Conservation (phyloP, 2,797 vertebrate genomes). For the Jordanella pulchra region DNA sequence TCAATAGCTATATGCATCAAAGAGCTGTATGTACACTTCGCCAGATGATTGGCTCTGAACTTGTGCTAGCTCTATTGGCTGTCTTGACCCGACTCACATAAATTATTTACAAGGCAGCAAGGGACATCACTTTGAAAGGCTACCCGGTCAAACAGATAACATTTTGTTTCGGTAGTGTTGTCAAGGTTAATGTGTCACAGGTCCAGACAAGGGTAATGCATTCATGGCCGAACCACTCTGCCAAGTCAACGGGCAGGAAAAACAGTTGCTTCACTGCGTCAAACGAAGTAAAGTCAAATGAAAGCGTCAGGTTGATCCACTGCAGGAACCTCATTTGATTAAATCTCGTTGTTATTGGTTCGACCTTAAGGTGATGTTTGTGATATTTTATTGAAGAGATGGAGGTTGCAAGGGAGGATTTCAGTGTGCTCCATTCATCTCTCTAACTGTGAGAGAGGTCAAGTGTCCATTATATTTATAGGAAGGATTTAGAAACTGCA, state of each 20-base stretch:
- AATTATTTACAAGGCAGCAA: constrained; percentile 74
- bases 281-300: constrained; percentile 7
- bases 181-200: constrained; percentile 77
- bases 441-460: constrained; percentile 2
- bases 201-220: constrained; percentile 64
- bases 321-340: not conserved
- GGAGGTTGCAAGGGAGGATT: constrained; percentile 3
- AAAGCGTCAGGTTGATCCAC: not conserved
- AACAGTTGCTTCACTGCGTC: constrained; percentile 18
- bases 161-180: constrained; percentile 65
- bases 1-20: constrained; percentile 71
- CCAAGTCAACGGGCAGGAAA: constrained; percentile 55
- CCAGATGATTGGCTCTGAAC: constrained; percentile 59
- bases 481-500: not conserved
- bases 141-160: constrained; percentile 76
- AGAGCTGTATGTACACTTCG: constrained; percentile 54
- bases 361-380: constrained; percentile 1
- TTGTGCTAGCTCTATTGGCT: constrained; percentile 23
- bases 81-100: constrained; percentile 52
- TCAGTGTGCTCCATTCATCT: not conserved
- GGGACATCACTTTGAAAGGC: constrained; percentile 67
- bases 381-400: not conserved
- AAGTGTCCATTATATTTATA: constrained; percentile 11
- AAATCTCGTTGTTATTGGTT: constrained; percentile 8
- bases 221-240: constrained; percentile 57